A percentile compares a stretch with the other conserved stretches of the same genome.
phyloP scores from a whole-genome alignment of 2,888 invertebrate species.

The Nudaria mundana region DNA sequence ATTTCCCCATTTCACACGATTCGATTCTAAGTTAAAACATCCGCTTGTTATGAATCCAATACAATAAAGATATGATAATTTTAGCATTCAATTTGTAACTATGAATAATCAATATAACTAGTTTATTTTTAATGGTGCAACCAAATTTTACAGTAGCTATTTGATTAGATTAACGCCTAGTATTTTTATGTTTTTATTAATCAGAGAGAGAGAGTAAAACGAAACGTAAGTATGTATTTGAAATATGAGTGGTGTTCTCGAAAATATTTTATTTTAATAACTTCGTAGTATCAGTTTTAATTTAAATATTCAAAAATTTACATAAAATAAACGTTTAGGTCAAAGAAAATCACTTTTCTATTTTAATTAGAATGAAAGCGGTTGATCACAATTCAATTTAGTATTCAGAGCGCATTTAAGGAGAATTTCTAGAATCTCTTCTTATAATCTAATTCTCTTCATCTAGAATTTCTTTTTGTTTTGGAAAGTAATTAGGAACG shows the following conservation, averaged over 20 bases:
- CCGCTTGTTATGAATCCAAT: constrained; percentile 18
- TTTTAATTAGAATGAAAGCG: too few relatives aligned
- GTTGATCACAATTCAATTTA: too few relatives aligned
- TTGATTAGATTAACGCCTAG: constrained; percentile 31
- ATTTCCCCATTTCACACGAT: constrained; percentile 26
- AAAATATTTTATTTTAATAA: neutral
- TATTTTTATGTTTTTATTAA: constrained; percentile 34
- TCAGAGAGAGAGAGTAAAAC: constrained; percentile 27
- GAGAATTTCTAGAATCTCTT: too few relatives aligned
- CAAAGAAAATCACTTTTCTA: too few relatives aligned
- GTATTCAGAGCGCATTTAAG: too few relatives aligned
- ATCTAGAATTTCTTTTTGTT: too few relatives aligned
- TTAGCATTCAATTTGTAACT: constrained; percentile 42
- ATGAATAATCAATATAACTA: constrained; percentile 51
- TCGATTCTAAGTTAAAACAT: constrained; percentile 20
- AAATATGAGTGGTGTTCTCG: constrained; percentile 10
- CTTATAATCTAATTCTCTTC: too few relatives aligned
- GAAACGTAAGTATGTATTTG: constrained; percentile 13
- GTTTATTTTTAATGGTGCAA: constrained; percentile 35
- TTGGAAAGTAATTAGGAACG: too few relatives aligned
- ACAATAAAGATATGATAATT: constrained; percentile 38
- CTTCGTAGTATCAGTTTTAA: neutral
- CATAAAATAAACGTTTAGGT: too few relatives aligned
- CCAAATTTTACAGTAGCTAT: constrained; percentile 43
- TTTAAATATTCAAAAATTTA: too few relatives aligned